Base-by-base conservation (phyloP, 2,113 vertebrate genomes). In the Ammospiza nelsoni region DNA sequence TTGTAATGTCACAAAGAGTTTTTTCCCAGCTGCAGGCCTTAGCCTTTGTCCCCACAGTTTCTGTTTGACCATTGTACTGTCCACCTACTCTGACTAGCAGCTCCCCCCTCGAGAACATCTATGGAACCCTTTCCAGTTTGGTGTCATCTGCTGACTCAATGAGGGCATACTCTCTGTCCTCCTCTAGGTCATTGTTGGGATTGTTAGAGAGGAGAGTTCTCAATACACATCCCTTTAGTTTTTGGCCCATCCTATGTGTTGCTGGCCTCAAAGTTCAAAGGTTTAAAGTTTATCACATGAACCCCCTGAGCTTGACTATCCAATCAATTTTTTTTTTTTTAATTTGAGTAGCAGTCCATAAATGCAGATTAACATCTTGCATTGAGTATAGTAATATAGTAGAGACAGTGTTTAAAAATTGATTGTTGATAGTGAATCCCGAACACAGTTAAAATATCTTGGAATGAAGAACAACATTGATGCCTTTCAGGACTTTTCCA, bases 111-210 rank as follows among this genome's bases (percentile, higher is more conserved):
- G 5, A 46, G 25, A 19, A 37, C 65, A 19, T 37, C 65, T 28
- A 2, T 24, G 2, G 3, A 43, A 11, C 6, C 2, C 14, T 9
- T 5, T 67, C 15, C 21, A 37, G 9, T 63, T 51, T 41, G 19
- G 21, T 58, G 22, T 76, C 33, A 22, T 35, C 31, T 75, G 28
- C 43, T 67, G n/a, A 39, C 31, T 66, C 18, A 2, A 6, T 44
- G 57, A 86, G 5, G 54, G 4, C 2, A 1, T 54, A 21, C 4
- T 59, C 20, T 68, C 7, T 69, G n/a, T 35, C 18, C 21, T 81
- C 12, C 24, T 68, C 22, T 33, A 33, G 9, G 15, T 25, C 25
- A 21, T 16, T 77, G 22, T 5, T 44, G 8, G 22, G n/a, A 5
- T 39, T 84, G 13, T 55, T 48, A 22, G 39, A 72, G 11, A 65